Evolutionary conservation across 2,797 vertebrate genomes (phyloP), one percentile per base, ranked within the genome.

Genomic region (Cyclopterus lumpus): DNA sequence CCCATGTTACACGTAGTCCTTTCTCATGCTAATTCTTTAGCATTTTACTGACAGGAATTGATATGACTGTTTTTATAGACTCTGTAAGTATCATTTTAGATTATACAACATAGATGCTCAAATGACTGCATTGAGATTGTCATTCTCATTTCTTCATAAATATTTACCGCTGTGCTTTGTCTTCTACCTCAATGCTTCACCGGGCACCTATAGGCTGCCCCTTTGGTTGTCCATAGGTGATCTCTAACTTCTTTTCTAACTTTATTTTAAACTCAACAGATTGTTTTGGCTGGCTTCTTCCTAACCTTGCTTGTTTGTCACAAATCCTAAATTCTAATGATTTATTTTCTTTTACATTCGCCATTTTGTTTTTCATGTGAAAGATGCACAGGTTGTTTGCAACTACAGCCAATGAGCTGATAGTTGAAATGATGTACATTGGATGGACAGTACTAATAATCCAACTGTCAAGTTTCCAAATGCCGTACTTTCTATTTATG

Each of bases 201-300:
- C 79, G 83, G 90, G 84, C 93, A 93, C 91, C 92, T 93, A 92
- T 85, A 87, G 91, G 86, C 83, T 44, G 38, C 82, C 78, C 34
- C 65, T 81, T 30, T 72, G 81, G 75, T 81, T 82, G 84, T 86
- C 86, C 86, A 93, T 93, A 93, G 93, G 91, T 94, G 93, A 86
- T 90, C 88, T 78, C 88, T 83, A 86, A 89, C 81, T 75, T 82
- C 44, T 87, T 87, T 87, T 91, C 86, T 90, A 88, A 88, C 85
- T 91, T 88, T 82, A 79, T 89, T 90, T 90, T 80, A 71, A 88
- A 85, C 53, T 86, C 85, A 84, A 85, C 89, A 88, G 92, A 93
- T 86, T 85, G 72, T 86, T 91, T 91, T 90, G 92, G 91, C 91
- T 92, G 86, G 85, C 90, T 85, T 91, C 63, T 82, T 73, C 86